Conservation (phyloP, 2,888 invertebrate genomes). For the Acleris cristana region DNA sequence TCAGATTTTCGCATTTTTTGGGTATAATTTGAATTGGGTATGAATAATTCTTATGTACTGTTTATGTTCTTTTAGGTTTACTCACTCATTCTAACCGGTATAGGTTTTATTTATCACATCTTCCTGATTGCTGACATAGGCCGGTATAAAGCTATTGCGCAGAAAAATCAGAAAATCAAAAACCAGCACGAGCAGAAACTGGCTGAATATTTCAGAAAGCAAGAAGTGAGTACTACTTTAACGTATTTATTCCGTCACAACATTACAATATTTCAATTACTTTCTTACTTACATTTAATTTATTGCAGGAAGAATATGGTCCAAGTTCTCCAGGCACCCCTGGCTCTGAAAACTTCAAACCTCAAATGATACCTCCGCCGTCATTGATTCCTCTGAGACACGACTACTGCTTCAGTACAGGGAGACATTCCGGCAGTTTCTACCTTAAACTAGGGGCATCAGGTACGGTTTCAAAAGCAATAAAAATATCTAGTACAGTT, state of each 20-base stretch:
- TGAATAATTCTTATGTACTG: slow-evolving; percentile 19
- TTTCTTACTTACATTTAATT: not conserved
- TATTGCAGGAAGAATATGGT: slow-evolving; percentile 52
- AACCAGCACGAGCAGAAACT: slow-evolving; percentile 64
- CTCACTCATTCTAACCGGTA: slow-evolving; percentile 82
- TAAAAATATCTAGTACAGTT: not conserved
- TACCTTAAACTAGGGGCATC: slow-evolving; percentile 90
- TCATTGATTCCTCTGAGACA: slow-evolving; percentile 76
- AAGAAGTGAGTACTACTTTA: slow-evolving; percentile 62
- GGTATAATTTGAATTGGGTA: not conserved
- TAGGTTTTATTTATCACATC: slow-evolving; percentile 85
- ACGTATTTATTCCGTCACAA: not conserved
- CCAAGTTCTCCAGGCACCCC: slow-evolving; percentile 43
- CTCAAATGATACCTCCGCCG: slow-evolving; percentile 63
- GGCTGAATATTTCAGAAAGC: slow-evolving; percentile 70
- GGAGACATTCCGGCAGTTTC: slow-evolving; percentile 88
- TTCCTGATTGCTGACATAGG: slow-evolving; percentile 86
- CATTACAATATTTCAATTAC: not conserved
- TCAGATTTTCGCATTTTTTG: not conserved
- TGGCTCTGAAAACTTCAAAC: slow-evolving; percentile 51
- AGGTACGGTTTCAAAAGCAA: slow-evolving; percentile 70
- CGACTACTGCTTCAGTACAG: slow-evolving; percentile 86
- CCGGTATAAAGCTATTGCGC: slow-evolving; percentile 79
- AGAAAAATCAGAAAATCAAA: slow-evolving; percentile 72
- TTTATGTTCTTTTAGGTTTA: slow-evolving; percentile 80